A percentile compares a stretch with the other conserved stretches of the same genome.
Conservation (phyloP, 1,140 invertebrate genomes). For the Nixonia krombeini region DNA sequence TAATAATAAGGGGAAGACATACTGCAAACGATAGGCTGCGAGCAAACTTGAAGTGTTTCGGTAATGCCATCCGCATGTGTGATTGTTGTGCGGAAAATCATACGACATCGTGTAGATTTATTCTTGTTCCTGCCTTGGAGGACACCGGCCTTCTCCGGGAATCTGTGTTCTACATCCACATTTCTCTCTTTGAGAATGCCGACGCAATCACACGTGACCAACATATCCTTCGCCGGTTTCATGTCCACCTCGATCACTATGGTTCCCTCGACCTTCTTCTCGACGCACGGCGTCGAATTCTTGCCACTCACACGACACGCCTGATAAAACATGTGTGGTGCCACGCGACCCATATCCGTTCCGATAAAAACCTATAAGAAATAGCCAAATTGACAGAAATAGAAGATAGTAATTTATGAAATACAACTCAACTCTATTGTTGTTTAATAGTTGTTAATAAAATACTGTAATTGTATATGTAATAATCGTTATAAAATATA, state of each 20-base stretch:
- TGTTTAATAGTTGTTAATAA: too few species aligned
- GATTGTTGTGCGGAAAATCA: conserved; percentile 92
- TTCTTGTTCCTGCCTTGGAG: conserved; percentile 83
- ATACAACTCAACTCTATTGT: too few species aligned
- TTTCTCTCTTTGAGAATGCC: conserved; percentile 94
- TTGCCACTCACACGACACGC: conserved; percentile 96
- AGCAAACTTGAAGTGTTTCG: conserved; percentile 92
- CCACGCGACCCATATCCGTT: conserved; percentile 87
- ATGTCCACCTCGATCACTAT: conserved; percentile 94
- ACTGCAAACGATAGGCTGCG: conserved; percentile 96
- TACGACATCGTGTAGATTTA: conserved; percentile 94
- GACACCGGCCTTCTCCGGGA: conserved; percentile 80
- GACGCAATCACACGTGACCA: conserved; percentile 89
- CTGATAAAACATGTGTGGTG: conserved; percentile 95
- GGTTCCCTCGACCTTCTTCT: conserved; percentile 92
- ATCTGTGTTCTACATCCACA: conserved; percentile 95
- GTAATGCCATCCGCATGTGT: conserved; percentile 79
- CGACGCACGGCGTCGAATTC: conserved; percentile 93
- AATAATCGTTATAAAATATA: too few species aligned
- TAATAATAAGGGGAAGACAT: too few species aligned
- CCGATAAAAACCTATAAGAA: conserved; percentile 90
- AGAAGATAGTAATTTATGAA: too few species aligned
- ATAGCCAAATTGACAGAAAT: too few species aligned
- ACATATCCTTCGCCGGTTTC: conserved; percentile 91
- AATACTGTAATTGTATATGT: too few species aligned